phyloP scores from a whole-genome alignment of 1,140 invertebrate genomes.

The Drosophila erecta region DNA sequence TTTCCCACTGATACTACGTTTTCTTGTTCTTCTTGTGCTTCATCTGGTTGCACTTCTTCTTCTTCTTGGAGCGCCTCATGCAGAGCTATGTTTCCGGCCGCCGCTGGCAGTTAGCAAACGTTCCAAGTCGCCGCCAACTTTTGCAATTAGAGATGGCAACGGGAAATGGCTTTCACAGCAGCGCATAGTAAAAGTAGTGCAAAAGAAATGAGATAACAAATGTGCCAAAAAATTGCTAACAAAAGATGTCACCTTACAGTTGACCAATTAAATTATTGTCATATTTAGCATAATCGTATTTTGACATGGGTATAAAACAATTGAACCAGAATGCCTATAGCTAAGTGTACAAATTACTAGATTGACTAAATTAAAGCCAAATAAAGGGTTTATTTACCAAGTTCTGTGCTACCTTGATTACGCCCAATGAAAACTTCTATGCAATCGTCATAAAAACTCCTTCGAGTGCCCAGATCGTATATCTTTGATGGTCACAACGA shows the following conservation, averaged over 20 bases:
- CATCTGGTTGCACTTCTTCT: slow-evolving; percentile 29
- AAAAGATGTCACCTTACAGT: neutral
- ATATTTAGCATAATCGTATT: no score
- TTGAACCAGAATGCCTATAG: no score
- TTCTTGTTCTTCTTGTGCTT: slow-evolving; percentile 40
- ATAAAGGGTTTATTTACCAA: no score
- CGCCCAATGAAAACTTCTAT: no score
- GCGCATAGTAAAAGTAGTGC: neutral
- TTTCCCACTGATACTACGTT: slow-evolving; percentile 35
- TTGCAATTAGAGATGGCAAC: slow-evolving; percentile 48
- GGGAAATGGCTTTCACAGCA: slow-evolving; percentile 16
- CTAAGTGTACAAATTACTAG: no score
- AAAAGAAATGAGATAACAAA: neutral
- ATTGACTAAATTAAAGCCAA: neutral
- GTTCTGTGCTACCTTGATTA: no score
- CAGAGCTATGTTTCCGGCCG: slow-evolving; percentile 73
- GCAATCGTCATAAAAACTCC: no score
- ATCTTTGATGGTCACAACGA: neutral
- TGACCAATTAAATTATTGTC: no score
- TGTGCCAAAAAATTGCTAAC: neutral
- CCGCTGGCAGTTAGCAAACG: slow-evolving; percentile 74
- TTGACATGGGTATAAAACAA: no score
- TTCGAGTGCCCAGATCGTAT: neutral
- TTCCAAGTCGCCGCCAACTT: slow-evolving; percentile 44
- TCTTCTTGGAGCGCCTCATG: slow-evolving; percentile 44